Base-by-base conservation (phyloP, 2,113 vertebrate species). In the Pelvicachromis taeniatus region DNA sequence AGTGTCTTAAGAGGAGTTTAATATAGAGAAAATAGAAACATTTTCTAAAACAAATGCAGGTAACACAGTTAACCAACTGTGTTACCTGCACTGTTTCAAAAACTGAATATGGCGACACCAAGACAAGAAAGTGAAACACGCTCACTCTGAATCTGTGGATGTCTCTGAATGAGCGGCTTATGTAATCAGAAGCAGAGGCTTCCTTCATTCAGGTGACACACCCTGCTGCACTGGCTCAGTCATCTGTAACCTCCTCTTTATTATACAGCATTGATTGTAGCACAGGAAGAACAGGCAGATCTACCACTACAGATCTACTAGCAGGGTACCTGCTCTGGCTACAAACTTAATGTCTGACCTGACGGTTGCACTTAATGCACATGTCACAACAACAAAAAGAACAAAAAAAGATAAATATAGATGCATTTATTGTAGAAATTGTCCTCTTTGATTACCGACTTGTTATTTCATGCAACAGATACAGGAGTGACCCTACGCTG, bases 1-100 rank as follows among this genome's bases (percentile, higher is more conserved):
- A 68, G 0, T 11, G 9, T 21, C 42, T 73, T 29, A 48, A 29
- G 11, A 48, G 23, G 33, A 21, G 9, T 0, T 50, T 31, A 52
- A 75, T 52, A 75, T n/a, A 9, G 70, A 31, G 42, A 48, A 29
- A 3, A 75, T 11, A 19, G 17, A 19, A 50, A 50, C 16, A 21
- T 10, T 26, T 26, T 45, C 1, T 48, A 73, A 45, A 73, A 48
- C 45, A 48, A 48, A 48, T 48, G 13, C 13, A 48, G 13, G 12
- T 45, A 12, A 5, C 45, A 48, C 45, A 48, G 45, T 48, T 14
- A 14, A 48, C 21, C 38, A 65, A 65, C n/a, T n/a, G n/a, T n/a
- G n/a, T n/a, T n/a, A n/a, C n/a, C n/a, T n/a, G n/a, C 33, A 65
- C 13, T 29, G 2, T 11, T 48, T 29, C 14, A 1, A 48, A 48